Conservation (phyloP, 2,113 vertebrate genomes). For the Melanotaenia duboulayi region DNA sequence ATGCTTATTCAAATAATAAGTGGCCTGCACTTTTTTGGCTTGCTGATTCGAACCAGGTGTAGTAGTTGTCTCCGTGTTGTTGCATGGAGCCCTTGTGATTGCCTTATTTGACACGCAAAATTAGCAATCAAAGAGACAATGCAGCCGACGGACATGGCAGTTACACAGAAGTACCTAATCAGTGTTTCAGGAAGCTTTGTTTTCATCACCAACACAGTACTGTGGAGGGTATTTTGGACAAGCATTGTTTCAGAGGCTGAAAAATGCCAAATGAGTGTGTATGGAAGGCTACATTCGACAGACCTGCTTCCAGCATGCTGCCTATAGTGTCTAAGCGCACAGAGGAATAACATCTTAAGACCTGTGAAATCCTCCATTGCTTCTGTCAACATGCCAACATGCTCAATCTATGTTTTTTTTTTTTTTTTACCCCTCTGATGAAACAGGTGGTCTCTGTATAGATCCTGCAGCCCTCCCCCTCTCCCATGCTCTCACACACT, state of each 20-base stretch:
- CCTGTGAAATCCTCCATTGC: slow-evolving; percentile 51
- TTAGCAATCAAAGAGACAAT: slow-evolving; percentile 12
- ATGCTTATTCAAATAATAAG: slow-evolving; percentile 13
- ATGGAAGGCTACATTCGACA: slow-evolving; percentile 24
- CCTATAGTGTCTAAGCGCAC: slow-evolving; percentile 12
- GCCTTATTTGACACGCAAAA: slow-evolving; percentile 17
- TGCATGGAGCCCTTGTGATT: slow-evolving; percentile 5
- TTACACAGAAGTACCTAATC: neutral
- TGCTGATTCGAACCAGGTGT: slow-evolving; percentile 1
- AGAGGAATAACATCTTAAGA: slow-evolving; percentile 49
- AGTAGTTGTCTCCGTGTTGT: neutral
- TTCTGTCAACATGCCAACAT: slow-evolving; percentile 54
- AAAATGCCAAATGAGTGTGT: slow-evolving; percentile 21
- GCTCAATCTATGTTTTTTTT: slow-evolving; percentile 48
- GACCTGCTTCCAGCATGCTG: slow-evolving; percentile 32
- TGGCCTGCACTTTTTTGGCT: slow-evolving; percentile 11
- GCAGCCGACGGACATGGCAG: slow-evolving; percentile 12
- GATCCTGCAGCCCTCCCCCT: slow-evolving; percentile 7
- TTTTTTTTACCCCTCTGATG: slow-evolving; percentile 23
- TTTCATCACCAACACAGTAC: neutral
- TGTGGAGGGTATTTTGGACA: slow-evolving; percentile 11
- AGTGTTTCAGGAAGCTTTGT: slow-evolving; percentile 13
- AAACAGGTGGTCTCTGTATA: slow-evolving; percentile 73
- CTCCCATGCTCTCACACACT: neutral
- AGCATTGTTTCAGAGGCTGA: slow-evolving; percentile 13